Percentiles rank a stretch among this genome's conserved stretches.
Evolutionary conservation across 1,140 invertebrate species (phyloP).

Genomic region (Octopus bimaculoides): DNA sequence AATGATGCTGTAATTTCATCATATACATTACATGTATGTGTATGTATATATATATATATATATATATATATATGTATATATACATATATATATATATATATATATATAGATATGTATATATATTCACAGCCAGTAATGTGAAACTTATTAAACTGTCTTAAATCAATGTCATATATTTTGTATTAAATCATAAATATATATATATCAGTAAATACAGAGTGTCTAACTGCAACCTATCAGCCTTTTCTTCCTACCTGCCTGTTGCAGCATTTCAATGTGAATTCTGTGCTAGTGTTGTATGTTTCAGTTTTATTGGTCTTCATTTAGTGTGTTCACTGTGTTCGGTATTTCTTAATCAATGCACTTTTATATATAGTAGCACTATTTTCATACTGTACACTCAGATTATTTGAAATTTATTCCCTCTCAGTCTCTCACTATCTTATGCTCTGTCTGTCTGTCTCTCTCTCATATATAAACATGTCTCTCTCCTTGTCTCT

Average conservation of each 20-base stretch:
- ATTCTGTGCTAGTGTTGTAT: slow-evolving; percentile 1
- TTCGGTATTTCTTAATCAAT: too few species aligned
- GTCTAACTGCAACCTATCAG: slow-evolving; percentile 9
- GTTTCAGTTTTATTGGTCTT: background rate
- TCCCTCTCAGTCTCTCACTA: background rate
- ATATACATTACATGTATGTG: too few species aligned
- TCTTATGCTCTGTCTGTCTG: background rate
- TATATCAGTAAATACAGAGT: background rate
- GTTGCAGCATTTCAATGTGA: slow-evolving; percentile 7
- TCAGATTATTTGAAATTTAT: background rate
- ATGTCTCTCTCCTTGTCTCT: background rate
- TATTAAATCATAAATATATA: slow-evolving; percentile 13
- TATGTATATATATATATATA: background rate
- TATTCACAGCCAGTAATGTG: background rate
- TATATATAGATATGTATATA: slow-evolving; percentile 7
- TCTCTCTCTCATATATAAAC: background rate
- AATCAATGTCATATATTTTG: background rate
- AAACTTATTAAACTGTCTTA: too few species aligned
- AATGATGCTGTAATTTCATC: too few species aligned
- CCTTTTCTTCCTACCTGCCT: background rate
- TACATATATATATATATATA: slow-evolving; percentile 12
- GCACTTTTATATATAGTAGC: too few species aligned
- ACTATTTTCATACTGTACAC: too few species aligned
- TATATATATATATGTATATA: slow-evolving; percentile 13
- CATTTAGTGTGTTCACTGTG: too few species aligned